Base-by-base conservation (phyloP, 2,797 vertebrate genomes). In the Stomatorhinus walkeri region DNA sequence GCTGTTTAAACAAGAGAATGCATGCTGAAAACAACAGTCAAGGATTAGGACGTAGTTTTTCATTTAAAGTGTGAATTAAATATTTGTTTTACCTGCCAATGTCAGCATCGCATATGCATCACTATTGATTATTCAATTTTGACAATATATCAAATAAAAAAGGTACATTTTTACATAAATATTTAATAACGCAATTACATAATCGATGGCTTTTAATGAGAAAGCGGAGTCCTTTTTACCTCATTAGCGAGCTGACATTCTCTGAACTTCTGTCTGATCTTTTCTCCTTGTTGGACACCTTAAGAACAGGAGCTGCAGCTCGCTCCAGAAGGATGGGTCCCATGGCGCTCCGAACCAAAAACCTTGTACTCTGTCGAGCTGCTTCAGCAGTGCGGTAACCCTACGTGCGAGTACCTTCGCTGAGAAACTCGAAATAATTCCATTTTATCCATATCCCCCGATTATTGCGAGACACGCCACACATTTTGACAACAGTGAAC, bases 251-350 rank as follows among this genome's bases (percentile, higher is more conserved):
- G 36, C 91, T 94, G 88, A 91, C 93, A 51, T 95, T 84, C 92
- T 96, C 95, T 1, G 94, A 92, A 88, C 95, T 94, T 93, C 96
- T 96, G 22, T 91, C 93, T 89, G 93, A 92, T 88, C 96, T 93
- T 93, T 88, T 64, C 16, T 94, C 93, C 19, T 89, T 96, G 90
- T 93, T 52, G 89, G 90, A 90, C 2, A 90, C 56, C 88, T 94
- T 96, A 85, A 72, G 36, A 6, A 95, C 54, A 89, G 95, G 94
- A 91, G 95, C 94, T 91, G 95, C 92, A 85, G 95, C 93, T 91
- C 91, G 89, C 84, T 95, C 92, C 89, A 93, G 92, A 88, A 94
- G 89, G 0, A 95, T 91, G 1, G 93, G 91, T 89, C 94, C 94
- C 95, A 95, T 95, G 92, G 36, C 86, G 86, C 28, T n/a, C 9